Percentiles rank a stretch among this genome's conserved stretches.
Evolutionary conservation across 2,888 invertebrate genomes (phyloP).

Genomic region (Crematogaster levior): DNA sequence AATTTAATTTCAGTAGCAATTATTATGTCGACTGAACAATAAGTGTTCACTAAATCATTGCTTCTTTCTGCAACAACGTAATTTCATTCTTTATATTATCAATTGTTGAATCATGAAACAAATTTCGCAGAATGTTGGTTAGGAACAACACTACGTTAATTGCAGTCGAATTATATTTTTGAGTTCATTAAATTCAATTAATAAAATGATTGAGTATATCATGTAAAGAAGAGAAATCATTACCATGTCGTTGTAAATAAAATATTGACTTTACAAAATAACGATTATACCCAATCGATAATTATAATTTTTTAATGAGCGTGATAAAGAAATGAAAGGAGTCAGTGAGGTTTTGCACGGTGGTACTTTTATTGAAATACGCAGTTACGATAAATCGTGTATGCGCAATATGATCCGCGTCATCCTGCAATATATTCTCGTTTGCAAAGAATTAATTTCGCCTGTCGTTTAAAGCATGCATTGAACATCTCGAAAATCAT

Average conservation of each 20-base stretch:
- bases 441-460: conserved; percentile 14
- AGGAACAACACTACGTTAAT: not conserved
- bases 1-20: conserved; percentile 10
- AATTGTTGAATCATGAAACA: not conserved
- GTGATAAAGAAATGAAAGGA: not conserved
- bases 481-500: conserved; percentile 11
- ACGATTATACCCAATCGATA: conserved; percentile 8
- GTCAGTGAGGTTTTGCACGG: not conserved
- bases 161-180: not conserved
- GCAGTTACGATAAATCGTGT: conserved; percentile 8
- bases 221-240: not conserved
- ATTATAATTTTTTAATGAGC: not conserved
- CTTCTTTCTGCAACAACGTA: not conserved
- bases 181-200: no score
- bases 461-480: not conserved
- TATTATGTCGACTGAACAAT: not conserved
- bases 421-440: not conserved
- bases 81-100: not conserved
- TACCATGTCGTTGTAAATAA: not conserved
- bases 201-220: no score
- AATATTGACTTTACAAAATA: conserved; percentile 15
- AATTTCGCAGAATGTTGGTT: not conserved
- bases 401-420: not conserved
- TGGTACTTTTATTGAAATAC: not conserved
- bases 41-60: not conserved